These are phyloP conservation scores for Tachina grossa DNA, from an alignment of 2,888 invertebrate species.

Conservation along the genomic window DNA sequence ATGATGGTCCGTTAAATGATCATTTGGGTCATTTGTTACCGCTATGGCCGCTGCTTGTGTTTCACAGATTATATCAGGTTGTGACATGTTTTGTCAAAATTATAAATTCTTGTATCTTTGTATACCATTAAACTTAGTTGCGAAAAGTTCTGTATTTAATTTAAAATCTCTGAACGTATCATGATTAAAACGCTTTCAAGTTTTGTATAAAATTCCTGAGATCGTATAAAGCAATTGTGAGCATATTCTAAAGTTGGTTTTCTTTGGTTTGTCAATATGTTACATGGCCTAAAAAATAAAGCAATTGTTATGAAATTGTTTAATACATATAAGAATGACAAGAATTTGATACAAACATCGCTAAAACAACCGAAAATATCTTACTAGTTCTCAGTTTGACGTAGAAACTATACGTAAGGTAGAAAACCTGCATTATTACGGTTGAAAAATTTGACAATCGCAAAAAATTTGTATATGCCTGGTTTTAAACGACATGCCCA, in stretches of 20 bases:
- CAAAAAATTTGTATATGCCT: no score
- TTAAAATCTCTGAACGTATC: conserved; percentile 5
- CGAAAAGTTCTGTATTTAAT: conserved; percentile 2
- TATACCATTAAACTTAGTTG: conserved; percentile 26
- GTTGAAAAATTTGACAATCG: no score
- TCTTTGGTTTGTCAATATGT: conserved; percentile 53
- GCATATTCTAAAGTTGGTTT: conserved; percentile 18
- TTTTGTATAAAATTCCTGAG: conserved; percentile 59
- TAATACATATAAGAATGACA: no score
- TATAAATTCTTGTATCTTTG: conserved; percentile 25
- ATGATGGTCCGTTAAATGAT: conserved; percentile 63
- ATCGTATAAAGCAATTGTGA: conserved; percentile 55
- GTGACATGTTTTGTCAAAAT: conserved; percentile 66
- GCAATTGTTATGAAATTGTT: no score
- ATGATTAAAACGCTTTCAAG: conserved; percentile 6
- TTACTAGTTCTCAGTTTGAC: no score
- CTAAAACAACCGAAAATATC: no score
- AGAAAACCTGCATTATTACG: no score
- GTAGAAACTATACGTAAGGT: no score
- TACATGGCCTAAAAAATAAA: conserved; percentile 30
- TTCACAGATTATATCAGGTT: conserved; percentile 70
- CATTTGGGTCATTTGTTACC: conserved; percentile 59
- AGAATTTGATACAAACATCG: no score
- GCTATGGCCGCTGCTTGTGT: conserved; percentile 65
- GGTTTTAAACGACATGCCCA: no score